phyloP scores from a whole-genome alignment of 1,140 invertebrate genomes.

The Panagrolaimus sp. region DNA sequence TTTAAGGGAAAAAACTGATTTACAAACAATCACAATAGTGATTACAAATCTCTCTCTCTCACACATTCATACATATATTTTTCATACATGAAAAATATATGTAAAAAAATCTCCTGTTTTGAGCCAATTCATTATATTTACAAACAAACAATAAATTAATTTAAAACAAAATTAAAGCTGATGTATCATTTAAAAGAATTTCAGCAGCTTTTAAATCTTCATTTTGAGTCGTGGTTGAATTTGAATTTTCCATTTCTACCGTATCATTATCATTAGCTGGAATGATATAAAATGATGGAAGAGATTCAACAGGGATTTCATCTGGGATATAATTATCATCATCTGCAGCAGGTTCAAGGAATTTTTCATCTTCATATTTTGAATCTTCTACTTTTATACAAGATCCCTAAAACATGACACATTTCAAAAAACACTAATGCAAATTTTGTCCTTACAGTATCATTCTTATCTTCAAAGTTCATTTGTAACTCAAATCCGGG shows the following conservation, averaged over 20 bases:
- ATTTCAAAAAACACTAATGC: background rate
- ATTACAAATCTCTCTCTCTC: no score
- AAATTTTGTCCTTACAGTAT: slow-evolving; percentile 30
- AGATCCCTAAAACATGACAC: background rate
- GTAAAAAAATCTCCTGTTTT: no score
- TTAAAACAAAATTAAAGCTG: no score
- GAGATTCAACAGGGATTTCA: background rate
- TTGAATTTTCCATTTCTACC: background rate
- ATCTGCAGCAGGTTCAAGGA: background rate
- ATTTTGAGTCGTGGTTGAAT: no score
- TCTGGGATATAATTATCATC: background rate
- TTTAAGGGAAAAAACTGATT: no score
- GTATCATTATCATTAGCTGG: background rate
- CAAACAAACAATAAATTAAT: no score
- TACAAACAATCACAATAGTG: no score
- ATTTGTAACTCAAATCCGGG: slow-evolving; percentile 54
- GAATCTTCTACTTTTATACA: slow-evolving; percentile 10
- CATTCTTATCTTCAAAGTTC: slow-evolving; percentile 50
- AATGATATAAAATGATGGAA: slow-evolving; percentile 4
- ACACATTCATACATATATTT: no score
- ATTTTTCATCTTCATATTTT: slow-evolving; percentile 11
- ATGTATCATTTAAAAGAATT: slow-evolving; percentile 5
- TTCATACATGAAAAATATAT: no score
- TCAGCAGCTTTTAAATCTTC: background rate
- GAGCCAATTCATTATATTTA: no score